Percentiles rank a stretch among this genome's conserved stretches.
Evolutionary conservation across 2,888 invertebrate species (phyloP).

Genomic region (Myathropa florea): DNA sequence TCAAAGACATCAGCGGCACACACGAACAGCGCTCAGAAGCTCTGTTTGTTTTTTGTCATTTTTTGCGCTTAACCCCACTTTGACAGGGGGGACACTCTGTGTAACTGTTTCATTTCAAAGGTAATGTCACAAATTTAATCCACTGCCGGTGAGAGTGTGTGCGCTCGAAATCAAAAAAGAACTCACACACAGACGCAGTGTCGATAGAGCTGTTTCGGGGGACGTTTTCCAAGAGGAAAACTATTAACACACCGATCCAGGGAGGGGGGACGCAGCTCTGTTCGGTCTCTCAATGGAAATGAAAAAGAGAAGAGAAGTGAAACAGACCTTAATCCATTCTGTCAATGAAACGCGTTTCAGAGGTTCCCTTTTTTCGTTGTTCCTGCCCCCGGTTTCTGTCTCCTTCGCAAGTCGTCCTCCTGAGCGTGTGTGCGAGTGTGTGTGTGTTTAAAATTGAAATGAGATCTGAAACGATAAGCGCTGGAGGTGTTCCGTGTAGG

Average conservation of each 20-base stretch:
- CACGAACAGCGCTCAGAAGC: background rate
- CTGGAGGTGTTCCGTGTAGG: constrained; percentile 38
- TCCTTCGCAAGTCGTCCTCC: constrained; percentile 4
- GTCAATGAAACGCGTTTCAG: constrained; percentile 43
- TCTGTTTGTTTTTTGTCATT: background rate
- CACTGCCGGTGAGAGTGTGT: background rate
- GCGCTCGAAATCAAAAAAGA: background rate
- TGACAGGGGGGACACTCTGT: background rate
- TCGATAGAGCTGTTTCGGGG: constrained; percentile 20
- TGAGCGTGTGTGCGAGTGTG: background rate
- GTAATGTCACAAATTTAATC: constrained; percentile 58
- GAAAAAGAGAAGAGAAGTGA: background rate
- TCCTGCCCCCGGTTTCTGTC: background rate
- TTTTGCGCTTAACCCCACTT: background rate
- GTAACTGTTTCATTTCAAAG: background rate
- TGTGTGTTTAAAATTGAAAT: constrained; percentile 66
- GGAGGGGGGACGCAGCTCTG: background rate
- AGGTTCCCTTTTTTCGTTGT: constrained; percentile 1
- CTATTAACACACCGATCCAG: constrained; percentile 43
- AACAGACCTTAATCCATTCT: constrained; percentile 48
- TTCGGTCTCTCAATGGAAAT: constrained; percentile 30
- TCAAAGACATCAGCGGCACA: constrained; percentile 15
- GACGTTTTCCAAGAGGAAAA: constrained; percentile 5
- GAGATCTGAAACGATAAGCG: constrained; percentile 59
- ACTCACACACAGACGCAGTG: background rate